These are phyloP conservation scores for Mustela lutreola DNA, from an alignment of 2,113 vertebrate species.

Conservation along the genomic window DNA sequence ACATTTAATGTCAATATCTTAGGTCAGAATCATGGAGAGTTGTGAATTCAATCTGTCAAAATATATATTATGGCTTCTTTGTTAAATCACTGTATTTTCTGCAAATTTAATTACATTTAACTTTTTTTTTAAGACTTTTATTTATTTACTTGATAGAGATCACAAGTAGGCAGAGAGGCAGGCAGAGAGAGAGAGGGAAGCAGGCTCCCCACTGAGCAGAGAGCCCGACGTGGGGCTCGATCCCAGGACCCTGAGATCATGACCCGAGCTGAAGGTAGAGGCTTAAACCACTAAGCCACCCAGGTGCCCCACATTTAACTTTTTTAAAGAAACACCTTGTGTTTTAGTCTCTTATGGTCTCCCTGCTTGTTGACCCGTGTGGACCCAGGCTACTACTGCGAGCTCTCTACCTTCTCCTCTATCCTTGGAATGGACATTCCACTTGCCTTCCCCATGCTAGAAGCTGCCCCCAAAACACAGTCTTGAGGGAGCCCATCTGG, in stretches of 20 bases:
- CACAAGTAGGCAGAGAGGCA: too few species aligned
- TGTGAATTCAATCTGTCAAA: constrained; percentile 21
- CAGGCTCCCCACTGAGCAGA: too few species aligned
- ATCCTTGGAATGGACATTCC: background rate
- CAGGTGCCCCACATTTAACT: background rate
- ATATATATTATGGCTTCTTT: background rate
- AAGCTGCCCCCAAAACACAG: background rate
- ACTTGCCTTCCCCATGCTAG: background rate
- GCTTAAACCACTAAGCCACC: too few species aligned
- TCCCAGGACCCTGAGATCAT: too few species aligned
- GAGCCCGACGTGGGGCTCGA: too few species aligned
- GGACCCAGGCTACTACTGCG: background rate
- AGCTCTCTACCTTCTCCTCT: background rate
- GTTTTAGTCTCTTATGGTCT: background rate
- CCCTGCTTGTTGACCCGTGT: background rate
- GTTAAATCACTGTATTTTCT: background rate
- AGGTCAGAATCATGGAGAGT: background rate
- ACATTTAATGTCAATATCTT: background rate
- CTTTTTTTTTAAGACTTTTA: background rate
- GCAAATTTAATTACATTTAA: constrained; percentile 3
- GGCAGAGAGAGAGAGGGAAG: too few species aligned
- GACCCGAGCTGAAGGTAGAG: too few species aligned
- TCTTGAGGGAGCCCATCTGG: background rate
- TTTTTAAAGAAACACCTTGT: background rate
- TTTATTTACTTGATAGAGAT: too few species aligned